A percentile compares a stretch with the other conserved stretches of the same genome.
These are phyloP conservation scores for Notechis scutatus DNA, from an alignment of 2,113 vertebrate genomes.

Conservation along the genomic window DNA sequence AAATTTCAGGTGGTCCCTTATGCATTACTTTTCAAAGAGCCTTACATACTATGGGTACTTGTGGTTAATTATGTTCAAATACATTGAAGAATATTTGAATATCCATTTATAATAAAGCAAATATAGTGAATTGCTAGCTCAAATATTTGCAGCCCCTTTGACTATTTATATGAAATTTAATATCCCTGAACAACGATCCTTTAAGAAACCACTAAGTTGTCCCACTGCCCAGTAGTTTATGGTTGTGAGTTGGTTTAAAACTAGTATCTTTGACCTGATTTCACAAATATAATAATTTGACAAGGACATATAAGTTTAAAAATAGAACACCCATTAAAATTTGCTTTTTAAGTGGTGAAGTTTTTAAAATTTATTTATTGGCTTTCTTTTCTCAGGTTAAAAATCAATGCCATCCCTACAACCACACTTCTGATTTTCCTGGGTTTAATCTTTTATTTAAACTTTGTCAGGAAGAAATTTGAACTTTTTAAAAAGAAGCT, in stretches of 20 bases:
- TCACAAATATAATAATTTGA: not conserved
- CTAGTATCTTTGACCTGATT: not conserved
- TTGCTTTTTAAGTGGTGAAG: not conserved
- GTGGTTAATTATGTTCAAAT: not conserved
- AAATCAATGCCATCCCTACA: not conserved
- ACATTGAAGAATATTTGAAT: not conserved
- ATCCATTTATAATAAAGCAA: not conserved
- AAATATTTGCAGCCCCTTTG: not conserved
- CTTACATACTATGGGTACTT: not conserved
- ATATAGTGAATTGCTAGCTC: not conserved
- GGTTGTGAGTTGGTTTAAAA: not conserved
- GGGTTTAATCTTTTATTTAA: conserved; percentile 12
- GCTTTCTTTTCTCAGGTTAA: not conserved
- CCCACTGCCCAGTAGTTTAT: not conserved
- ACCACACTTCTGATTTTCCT: not conserved
- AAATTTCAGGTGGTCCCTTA: not conserved
- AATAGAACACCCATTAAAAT: not conserved
- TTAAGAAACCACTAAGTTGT: not conserved
- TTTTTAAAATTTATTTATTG: not conserved
- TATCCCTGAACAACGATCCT: not conserved
- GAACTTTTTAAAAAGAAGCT: conserved; percentile 17
- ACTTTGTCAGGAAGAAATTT: conserved; percentile 16
- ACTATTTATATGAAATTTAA: not conserved
- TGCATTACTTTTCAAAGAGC: not conserved
- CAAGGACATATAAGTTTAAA: not conserved